phyloP scores from a whole-genome alignment of 2,113 vertebrate genomes.

The Tonatia bakeri region DNA sequence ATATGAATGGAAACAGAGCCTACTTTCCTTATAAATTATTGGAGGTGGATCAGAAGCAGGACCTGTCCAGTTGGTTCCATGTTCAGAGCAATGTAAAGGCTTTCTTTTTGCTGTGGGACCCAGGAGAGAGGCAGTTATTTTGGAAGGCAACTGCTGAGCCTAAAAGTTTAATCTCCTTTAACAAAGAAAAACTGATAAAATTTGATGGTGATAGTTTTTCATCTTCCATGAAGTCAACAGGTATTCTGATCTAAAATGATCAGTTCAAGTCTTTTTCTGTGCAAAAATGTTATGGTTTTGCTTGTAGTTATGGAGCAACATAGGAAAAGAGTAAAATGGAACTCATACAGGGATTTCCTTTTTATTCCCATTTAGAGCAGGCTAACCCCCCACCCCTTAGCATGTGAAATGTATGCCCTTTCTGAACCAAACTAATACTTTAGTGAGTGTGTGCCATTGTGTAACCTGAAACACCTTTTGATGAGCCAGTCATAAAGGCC shows the following conservation, averaged over 20 bases:
- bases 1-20: not conserved
- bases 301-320: not conserved
- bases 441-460: not conserved
- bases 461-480: not conserved
- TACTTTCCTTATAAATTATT: not conserved
- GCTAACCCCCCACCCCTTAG: not conserved
- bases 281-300: not conserved
- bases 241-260: too few species aligned
- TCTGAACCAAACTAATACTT: not conserved
- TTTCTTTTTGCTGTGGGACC: not conserved
- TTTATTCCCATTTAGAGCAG: not conserved
- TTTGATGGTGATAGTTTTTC: not conserved
- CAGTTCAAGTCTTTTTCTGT: not conserved
- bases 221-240: not conserved
- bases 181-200: not conserved
- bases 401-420: not conserved
- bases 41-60: not conserved
- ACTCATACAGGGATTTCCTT: too few species aligned
- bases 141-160: not conserved
- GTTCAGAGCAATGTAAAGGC: not conserved
- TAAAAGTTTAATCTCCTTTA: not conserved
- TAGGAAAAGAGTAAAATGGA: not conserved
- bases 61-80: not conserved
- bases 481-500: not conserved
- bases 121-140: not conserved